A percentile compares a stretch with the other conserved stretches of the same genome.
Conservation (phyloP, 2,888 invertebrate genomes). For the Polia nebulosa region DNA sequence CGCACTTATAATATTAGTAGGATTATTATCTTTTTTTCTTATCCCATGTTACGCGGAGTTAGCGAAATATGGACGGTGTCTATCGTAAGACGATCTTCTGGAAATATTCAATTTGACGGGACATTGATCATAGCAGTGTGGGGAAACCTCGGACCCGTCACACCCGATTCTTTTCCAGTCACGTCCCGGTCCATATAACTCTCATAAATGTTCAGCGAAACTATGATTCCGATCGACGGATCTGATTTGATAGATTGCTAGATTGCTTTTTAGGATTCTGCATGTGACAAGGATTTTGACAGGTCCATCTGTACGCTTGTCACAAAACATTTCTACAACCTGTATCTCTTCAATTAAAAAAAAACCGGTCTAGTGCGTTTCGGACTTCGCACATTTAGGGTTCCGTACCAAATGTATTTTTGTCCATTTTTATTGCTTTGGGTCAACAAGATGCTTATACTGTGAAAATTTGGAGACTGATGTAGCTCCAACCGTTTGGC, state of each 20-base stretch:
- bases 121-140: constrained; percentile 82
- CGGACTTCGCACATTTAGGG: too few relatives aligned
- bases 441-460: too few relatives aligned
- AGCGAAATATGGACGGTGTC: constrained; percentile 51
- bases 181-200: constrained; percentile 67
- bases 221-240: constrained; percentile 56
- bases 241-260: constrained; percentile 62
- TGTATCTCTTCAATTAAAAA: neutral
- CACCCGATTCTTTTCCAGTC: constrained; percentile 75
- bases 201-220: constrained; percentile 63
- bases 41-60: too few relatives aligned
- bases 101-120: constrained; percentile 85
- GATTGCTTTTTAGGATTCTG: constrained; percentile 56
- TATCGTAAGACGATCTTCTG: constrained; percentile 69
- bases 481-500: too few relatives aligned
- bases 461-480: too few relatives aligned
- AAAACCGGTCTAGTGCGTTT: too few relatives aligned
- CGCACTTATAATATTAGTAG: too few relatives aligned
- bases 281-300: constrained; percentile 46
- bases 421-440: too few relatives aligned
- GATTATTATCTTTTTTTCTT: too few relatives aligned
- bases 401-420: too few relatives aligned
- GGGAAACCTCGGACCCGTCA: constrained; percentile 76
- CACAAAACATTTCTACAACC: constrained; percentile 10
- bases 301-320: constrained; percentile 26